Evolutionary conservation across 2,797 vertebrate genomes (phyloP).

Genomic region (Melanotaenia parkinsoni): DNA sequence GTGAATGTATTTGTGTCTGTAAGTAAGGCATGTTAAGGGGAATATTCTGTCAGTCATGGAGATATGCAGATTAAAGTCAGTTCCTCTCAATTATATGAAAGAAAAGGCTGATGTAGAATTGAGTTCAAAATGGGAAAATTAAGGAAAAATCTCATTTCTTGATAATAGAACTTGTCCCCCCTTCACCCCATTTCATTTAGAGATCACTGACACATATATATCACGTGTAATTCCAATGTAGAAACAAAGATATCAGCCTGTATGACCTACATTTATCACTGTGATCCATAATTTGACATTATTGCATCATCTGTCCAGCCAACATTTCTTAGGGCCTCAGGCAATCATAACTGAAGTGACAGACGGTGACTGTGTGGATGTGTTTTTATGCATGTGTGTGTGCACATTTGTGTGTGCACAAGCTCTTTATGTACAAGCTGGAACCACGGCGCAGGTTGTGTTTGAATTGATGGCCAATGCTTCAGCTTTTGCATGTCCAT

Average conservation of each 20-base stretch:
- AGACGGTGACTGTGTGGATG: conserved; percentile 54
- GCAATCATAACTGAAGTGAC: conserved; percentile 67
- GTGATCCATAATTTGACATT: conserved; percentile 71
- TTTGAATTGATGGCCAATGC: conserved; percentile 75
- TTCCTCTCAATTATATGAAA: conserved; percentile 75
- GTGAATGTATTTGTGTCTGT: conserved; percentile 18
- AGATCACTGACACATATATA: conserved; percentile 54
- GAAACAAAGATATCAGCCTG: conserved; percentile 50
- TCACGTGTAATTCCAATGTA: conserved; percentile 35
- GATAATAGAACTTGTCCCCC: conserved; percentile 37
- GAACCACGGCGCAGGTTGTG: conserved; percentile 62
- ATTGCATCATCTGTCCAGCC: conserved; percentile 78
- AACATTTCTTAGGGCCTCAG: conserved; percentile 66
- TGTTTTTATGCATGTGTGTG: conserved; percentile 26
- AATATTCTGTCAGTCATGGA: conserved; percentile 67
- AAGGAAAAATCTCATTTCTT: conserved; percentile 53
- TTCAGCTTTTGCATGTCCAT: conserved; percentile 71
- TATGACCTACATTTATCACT: conserved; percentile 63
- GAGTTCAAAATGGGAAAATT: conserved; percentile 30
- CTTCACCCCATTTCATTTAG: conserved; percentile 50
- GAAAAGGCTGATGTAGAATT: conserved; percentile 43
- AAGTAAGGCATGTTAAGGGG: conserved; percentile 42
- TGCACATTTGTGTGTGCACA: conserved; percentile 26
- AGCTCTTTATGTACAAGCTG: conserved; percentile 53
- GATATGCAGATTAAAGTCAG: conserved; percentile 71